phyloP scores from a whole-genome alignment of 2,797 vertebrate species.

The Anguilla megastoma region DNA sequence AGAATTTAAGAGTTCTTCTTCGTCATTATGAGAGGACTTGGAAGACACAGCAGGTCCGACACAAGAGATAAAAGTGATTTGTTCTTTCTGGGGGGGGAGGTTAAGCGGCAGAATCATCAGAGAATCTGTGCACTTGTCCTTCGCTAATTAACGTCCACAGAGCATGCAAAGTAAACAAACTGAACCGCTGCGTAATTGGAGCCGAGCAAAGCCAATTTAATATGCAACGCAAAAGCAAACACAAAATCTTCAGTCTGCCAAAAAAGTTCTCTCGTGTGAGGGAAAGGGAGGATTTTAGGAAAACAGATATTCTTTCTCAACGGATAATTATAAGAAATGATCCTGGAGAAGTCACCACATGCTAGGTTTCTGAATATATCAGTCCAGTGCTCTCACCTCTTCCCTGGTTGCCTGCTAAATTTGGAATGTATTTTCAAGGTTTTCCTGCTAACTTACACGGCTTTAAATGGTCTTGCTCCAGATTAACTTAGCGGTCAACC shows the following conservation, averaged over 20 bases:
- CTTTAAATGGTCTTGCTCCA: not conserved
- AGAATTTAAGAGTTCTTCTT: not conserved
- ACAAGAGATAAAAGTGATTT: not conserved
- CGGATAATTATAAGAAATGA: too few relatives aligned
- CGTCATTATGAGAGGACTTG: not conserved
- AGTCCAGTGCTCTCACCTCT: not conserved
- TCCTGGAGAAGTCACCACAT: too few relatives aligned
- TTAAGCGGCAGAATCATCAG: not conserved
- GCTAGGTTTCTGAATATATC: not conserved
- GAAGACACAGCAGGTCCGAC: not conserved
- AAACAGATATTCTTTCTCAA: too few relatives aligned
- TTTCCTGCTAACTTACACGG: not conserved
- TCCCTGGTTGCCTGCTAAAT: not conserved
- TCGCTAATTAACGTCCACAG: too few relatives aligned
- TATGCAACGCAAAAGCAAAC: too few relatives aligned
- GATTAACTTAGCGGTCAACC: too few relatives aligned
- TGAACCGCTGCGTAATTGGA: too few relatives aligned
- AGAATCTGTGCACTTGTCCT: not conserved
- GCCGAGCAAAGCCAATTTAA: too few relatives aligned
- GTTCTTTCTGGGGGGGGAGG: not conserved
- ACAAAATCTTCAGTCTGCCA: too few relatives aligned
- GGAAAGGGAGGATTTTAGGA: too few relatives aligned
- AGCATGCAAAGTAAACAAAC: too few relatives aligned
- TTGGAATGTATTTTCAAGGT: not conserved
- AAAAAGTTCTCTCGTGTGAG: too few relatives aligned